Percentiles rank a stretch among this genome's conserved stretches.
phyloP scores from a whole-genome alignment of 2,888 invertebrate species.

The Magallana nippona region DNA sequence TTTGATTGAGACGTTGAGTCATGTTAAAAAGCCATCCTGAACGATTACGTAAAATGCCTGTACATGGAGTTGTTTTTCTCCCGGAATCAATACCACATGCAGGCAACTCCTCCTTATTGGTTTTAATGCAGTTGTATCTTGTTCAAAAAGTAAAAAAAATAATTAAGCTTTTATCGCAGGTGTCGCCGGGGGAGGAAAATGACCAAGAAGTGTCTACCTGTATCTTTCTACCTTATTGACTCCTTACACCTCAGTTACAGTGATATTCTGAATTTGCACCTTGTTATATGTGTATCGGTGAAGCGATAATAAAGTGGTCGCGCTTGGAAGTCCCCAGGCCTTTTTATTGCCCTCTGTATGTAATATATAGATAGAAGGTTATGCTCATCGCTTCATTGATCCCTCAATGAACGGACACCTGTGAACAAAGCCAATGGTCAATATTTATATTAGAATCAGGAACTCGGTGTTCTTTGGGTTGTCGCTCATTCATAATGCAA shows the following conservation, averaged over 20 bases:
- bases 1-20: constrained; percentile 23
- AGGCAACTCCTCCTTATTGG: not conserved
- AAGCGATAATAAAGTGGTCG: constrained; percentile 33
- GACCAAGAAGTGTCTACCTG: constrained; percentile 24
- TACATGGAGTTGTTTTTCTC: not conserved
- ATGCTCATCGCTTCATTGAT: constrained; percentile 33
- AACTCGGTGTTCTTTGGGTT: not conserved
- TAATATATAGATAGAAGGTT: constrained; percentile 33
- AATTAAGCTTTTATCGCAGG: not conserved
- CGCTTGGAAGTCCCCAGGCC: constrained; percentile 21
- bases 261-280: constrained; percentile 32
- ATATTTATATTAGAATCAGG: constrained; percentile 19
- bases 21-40: constrained; percentile 22
- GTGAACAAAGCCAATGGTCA: constrained; percentile 16
- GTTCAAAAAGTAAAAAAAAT: not conserved
- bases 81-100: not conserved
- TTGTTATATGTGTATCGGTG: constrained; percentile 28
- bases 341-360: constrained; percentile 21
- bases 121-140: constrained; percentile 31
- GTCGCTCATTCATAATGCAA: not conserved
- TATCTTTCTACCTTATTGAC: constrained; percentile 11
- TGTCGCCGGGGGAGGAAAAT: constrained; percentile 25
- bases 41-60: constrained; percentile 31
- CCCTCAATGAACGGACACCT: constrained; percentile 24
- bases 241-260: constrained; percentile 22